Evolutionary conservation across 2,113 vertebrate species (phyloP).

Genomic region (Engraulis encrasicolus): DNA sequence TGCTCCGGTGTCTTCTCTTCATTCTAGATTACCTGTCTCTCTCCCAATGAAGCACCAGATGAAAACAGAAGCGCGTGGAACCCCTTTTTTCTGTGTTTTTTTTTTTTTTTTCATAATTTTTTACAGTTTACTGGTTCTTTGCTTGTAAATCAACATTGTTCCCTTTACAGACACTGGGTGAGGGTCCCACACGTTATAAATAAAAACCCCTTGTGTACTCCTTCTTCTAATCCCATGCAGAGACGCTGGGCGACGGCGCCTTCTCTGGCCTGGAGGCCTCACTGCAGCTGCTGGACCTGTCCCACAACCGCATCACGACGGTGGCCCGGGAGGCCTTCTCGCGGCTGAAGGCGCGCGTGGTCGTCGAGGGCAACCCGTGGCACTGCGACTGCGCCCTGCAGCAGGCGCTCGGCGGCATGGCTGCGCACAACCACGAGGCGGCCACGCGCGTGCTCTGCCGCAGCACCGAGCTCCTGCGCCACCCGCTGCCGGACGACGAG

Average conservation of each 20-base stretch:
- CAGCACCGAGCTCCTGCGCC: conserved; percentile 82
- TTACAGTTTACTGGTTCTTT: too few relatives aligned
- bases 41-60: too few relatives aligned
- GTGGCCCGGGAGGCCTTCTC: conserved; percentile 96
- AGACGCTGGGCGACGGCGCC: conserved; percentile 91
- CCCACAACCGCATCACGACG: conserved; percentile 93
- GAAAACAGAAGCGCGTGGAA: too few relatives aligned
- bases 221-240: too few relatives aligned
- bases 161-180: too few relatives aligned
- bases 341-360: conserved; percentile 88
- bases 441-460: conserved; percentile 91
- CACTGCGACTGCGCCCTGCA: conserved; percentile 97
- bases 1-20: too few relatives aligned
- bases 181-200: too few relatives aligned
- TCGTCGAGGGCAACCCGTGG: conserved; percentile 96
- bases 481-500: conserved; percentile 74
- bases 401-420: conserved; percentile 94
- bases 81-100: too few relatives aligned
- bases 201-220: too few relatives aligned
- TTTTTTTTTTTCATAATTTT: too few relatives aligned
- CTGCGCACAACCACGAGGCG: conserved; percentile 90
- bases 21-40: too few relatives aligned
- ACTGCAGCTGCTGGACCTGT: conserved; percentile 93
- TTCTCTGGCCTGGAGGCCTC: conserved; percentile 92
- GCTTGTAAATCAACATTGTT: too few relatives aligned